Evolutionary conservation across 2,797 vertebrate genomes (phyloP).

Genomic region (Peromyscus nudipes): DNA sequence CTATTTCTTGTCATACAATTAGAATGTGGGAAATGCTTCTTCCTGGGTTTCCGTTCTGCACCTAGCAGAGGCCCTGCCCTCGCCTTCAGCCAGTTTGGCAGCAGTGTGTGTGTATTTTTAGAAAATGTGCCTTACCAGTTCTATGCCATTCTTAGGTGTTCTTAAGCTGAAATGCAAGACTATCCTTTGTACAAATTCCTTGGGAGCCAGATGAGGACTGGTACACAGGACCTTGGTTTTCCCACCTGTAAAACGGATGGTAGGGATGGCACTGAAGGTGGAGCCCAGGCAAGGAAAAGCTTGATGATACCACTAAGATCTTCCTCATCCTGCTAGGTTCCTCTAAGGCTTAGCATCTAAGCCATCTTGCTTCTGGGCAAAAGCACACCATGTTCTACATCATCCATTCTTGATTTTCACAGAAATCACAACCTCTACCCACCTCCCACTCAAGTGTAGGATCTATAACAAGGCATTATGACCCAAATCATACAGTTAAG

Average conservation of each 20-base stretch:
- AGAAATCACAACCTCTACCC: neutral
- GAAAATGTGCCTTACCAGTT: neutral
- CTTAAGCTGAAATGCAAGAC: neutral
- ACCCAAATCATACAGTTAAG: neutral
- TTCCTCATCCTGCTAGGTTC: neutral
- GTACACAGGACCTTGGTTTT: neutral
- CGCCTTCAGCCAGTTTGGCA: too few species aligned
- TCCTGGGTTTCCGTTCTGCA: neutral
- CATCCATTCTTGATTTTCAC: neutral
- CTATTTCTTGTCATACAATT: neutral
- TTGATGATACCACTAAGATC: neutral
- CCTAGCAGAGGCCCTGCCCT: too few species aligned
- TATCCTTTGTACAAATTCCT: neutral
- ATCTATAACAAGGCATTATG: neutral
- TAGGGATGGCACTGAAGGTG: neutral
- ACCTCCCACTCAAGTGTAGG: neutral
- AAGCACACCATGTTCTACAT: neutral
- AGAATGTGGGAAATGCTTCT: neutral
- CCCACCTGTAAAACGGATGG: neutral
- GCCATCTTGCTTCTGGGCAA: neutral
- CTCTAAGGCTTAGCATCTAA: neutral
- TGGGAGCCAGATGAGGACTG: accelerated
- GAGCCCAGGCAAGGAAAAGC: neutral
- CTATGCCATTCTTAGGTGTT: neutral
- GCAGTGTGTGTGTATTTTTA: neutral